Evolutionary conservation across 2,113 vertebrate species (phyloP), one percentile per base, ranked within the genome.

Genomic region (Amphiprion ocellaris): DNA sequence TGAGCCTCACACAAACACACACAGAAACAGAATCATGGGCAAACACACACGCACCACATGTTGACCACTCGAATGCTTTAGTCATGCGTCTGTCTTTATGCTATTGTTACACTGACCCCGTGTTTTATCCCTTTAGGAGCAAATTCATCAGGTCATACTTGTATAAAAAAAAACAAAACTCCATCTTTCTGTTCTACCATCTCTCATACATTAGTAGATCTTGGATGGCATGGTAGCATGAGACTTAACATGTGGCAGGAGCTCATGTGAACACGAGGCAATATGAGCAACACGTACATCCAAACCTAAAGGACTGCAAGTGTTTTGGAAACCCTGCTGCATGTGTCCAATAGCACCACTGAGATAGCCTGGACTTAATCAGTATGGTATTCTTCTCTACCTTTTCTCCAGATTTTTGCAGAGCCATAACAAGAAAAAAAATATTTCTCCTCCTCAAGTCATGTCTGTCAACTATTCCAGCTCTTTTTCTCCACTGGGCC

Each of bases 1-100:
- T 74, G 66, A 93, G 93, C 84, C 92, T 89, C 92, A 74, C 83
- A 92, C 86, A 94, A 67, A 90, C 69, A 92, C 88, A 90, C 89
- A 86, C 76, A 83, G 47, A 83, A 49, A 80, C 30, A 85, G 30
- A 69, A 4, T 74, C 63, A 49, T 74, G 81, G 11, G 56, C 54
- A 91, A 73, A 85, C 85, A 91, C 86, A 65, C 62, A 83, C 28
- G 47, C 77, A 82, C 76, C 86, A 88, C 41, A 73, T 89, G 91
- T 77, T 88, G 84, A 86, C 82, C 87, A 87, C 84, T 79, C 84
- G 67, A 58, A 63, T 39, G 37, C 26, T 44, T 83, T 65, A 66
- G 69, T 86, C 70, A 74, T 81, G 72, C 53, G 46, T 82, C 52
- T 77, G 50, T 78, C 58, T 73, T 84, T 74, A 41, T 39, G 30